phyloP scores from a whole-genome alignment of 2,888 invertebrate genomes.

The Pseudococcus longispinus region DNA sequence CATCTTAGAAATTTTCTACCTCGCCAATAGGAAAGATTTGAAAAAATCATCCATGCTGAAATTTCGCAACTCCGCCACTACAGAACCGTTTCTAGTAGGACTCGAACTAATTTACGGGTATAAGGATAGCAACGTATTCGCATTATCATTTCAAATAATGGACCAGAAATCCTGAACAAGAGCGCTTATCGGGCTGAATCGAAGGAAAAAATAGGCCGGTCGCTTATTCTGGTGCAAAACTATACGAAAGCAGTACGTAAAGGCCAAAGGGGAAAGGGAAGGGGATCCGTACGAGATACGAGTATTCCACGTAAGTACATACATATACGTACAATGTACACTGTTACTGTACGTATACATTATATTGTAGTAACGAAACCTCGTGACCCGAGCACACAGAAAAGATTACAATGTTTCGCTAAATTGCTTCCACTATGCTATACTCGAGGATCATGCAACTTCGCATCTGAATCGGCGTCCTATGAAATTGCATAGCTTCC shows the following conservation, averaged over 20 bases:
- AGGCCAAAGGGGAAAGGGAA: too few species aligned
- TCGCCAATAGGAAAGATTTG: not conserved
- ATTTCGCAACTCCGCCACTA: not conserved
- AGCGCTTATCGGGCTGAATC: conserved; percentile 5
- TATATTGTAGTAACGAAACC: not conserved
- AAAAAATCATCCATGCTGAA: conserved; percentile 15
- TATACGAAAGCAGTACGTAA: not conserved
- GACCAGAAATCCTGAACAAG: not conserved
- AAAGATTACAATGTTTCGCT: conserved; percentile 28
- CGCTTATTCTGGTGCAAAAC: not conserved
- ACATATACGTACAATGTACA: not conserved
- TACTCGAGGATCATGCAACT: conserved; percentile 26
- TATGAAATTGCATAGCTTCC: conserved; percentile 12
- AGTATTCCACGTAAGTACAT: not conserved
- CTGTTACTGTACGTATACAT: not conserved
- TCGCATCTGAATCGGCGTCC: not conserved
- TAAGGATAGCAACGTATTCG: not conserved
- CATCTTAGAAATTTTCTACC: not conserved
- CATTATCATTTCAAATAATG: conserved; percentile 19
- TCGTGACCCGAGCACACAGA: not conserved
- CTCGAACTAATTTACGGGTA: not conserved
- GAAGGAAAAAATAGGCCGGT: conserved; percentile 23
- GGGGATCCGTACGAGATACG: not conserved
- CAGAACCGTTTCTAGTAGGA: not conserved
- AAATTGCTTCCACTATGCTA: not conserved